Evolutionary conservation across 2,888 invertebrate genomes (phyloP), one percentile per base, ranked within the genome.

Genomic region (Drosophila hamatofila): DNA sequence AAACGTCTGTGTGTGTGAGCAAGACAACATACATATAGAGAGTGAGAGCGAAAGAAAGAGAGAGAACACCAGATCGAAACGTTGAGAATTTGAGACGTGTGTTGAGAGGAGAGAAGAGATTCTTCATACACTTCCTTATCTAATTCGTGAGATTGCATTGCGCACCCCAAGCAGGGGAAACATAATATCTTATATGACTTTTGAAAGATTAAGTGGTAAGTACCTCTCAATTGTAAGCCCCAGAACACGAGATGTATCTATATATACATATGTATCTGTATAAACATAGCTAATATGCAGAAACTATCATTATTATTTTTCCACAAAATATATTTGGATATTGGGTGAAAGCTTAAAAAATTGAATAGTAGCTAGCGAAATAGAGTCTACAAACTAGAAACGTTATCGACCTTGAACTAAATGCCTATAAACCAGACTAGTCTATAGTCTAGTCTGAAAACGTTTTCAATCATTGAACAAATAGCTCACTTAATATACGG

Each of bases 191-290:
- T 97, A 97, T 97, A 97, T 97, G 97, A 97, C 97, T 97, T 97
- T 97, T 97, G 97, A 96, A 96, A 96, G 96, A 96, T 96, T 95
- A 95, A 96, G 95, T 96, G 97, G 97, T 97, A 93, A 96, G 96
- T 94, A 73, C 35, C 49, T 33, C 35, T 14, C 52, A 73, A 72
- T 74, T 57, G 41, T 8, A 12, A 21, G 12, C 49, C 41, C 33
- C 18, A 51, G 14, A 18, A 16, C 18, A 48, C 49, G 12, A 51
- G 23, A 25, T 57, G 44, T 41, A 0, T 21, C 35, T 25, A 59
- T n/a, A 33, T 11, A 39, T 25, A n/a, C 16, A 42, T 12, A 12
- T 23, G 42, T 18, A 30, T 18, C n/a, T 18, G 12, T 37, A 62
- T 18, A 44, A n/a, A 23, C 16, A 14, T 12, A 59, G 39, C 23